These are phyloP conservation scores for Cheilosia scutellata DNA, from an alignment of 2,888 invertebrate genomes.

Conservation along the genomic window DNA sequence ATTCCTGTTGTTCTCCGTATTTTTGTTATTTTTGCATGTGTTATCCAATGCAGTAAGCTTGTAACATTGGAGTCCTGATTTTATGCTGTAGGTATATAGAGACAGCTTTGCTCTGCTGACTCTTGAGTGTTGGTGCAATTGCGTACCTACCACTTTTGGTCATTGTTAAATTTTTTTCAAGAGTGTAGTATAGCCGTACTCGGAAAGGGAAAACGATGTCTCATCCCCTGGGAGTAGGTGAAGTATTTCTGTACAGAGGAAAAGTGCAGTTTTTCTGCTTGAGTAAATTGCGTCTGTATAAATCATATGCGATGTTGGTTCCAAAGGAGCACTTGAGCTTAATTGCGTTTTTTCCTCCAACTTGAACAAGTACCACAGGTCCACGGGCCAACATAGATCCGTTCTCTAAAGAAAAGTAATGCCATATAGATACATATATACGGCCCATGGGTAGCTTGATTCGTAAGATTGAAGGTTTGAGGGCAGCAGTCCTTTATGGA, in stretches of 20 bases:
- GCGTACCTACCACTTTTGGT: slow-evolving; percentile 28
- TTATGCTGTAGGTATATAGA: slow-evolving; percentile 39
- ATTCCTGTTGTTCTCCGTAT: slow-evolving; percentile 54
- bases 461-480: too few species aligned
- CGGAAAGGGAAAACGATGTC: background rate
- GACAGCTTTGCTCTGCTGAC: slow-evolving; percentile 50
- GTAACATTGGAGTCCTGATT: slow-evolving; percentile 53
- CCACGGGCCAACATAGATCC: too few species aligned
- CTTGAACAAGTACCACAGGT: background rate
- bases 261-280: slow-evolving; percentile 45
- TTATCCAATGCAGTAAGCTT: slow-evolving; percentile 55
- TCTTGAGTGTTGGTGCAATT: slow-evolving; percentile 60
- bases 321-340: slow-evolving; percentile 18
- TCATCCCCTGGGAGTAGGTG: background rate
- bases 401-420: too few species aligned
- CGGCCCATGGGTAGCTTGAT: too few species aligned
- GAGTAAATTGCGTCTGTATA: slow-evolving; percentile 13
- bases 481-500: too few species aligned
- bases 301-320: slow-evolving; percentile 3
- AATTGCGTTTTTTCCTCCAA: slow-evolving; percentile 29
- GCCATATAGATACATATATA: too few species aligned
- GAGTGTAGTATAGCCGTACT: background rate
- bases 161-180: slow-evolving; percentile 33
- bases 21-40: slow-evolving; percentile 19
- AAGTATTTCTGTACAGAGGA: background rate